Evolutionary conservation across 37 sponge, comb jelly and placozoan genomes (phyloP), one percentile per base, ranked within the genome.

Genomic region (Chondrilla cf. caribensis): DNA sequence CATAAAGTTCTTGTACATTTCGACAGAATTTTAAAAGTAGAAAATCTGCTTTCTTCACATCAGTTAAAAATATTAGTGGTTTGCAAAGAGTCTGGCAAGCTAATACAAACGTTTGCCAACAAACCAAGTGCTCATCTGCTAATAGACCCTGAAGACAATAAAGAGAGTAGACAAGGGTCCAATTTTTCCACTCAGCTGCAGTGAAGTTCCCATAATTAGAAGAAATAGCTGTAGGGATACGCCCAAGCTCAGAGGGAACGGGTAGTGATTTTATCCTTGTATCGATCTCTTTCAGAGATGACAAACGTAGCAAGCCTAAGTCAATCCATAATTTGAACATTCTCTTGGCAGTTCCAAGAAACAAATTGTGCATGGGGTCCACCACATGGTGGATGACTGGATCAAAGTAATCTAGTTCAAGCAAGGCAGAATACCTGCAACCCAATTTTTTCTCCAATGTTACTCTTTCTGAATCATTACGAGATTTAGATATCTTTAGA

Each of bases 101-200:
- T 39, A 73, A 73, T 2, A 73, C 76, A 39, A 73, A 73, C 6
- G 43, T 38, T 39, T 73, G 76, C 76, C 76, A 73, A 38, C 76
- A 73, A 40, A 37, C 15, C 6, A 73, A 40, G 76, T 73, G 76
- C 18, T 73, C 76, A 40, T 24, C 6, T 21, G 76, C 43, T 8
- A 73, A 14, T 4, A 73, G 1, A 24, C 44, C 76, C 1, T 39
- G 44, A 0, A 73, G 24, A 73, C 76, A 40, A 22, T 2, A 40
- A 11, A 73, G 18, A 18, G 76, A 73, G 11, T 40, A 73, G 38
- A 73, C 18, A 42, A 73, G 43, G 3, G 44, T 73, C 76, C 76
- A 73, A 22, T 73, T 73, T 40, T 68, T 68, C 38, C 38, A 68
- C 70, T 68, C 37, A 14, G 38, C 70, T 2, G 70, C 70, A 2